phyloP scores from a whole-genome alignment of 1,140 invertebrate genomes.

The Fopius arisanus region DNA sequence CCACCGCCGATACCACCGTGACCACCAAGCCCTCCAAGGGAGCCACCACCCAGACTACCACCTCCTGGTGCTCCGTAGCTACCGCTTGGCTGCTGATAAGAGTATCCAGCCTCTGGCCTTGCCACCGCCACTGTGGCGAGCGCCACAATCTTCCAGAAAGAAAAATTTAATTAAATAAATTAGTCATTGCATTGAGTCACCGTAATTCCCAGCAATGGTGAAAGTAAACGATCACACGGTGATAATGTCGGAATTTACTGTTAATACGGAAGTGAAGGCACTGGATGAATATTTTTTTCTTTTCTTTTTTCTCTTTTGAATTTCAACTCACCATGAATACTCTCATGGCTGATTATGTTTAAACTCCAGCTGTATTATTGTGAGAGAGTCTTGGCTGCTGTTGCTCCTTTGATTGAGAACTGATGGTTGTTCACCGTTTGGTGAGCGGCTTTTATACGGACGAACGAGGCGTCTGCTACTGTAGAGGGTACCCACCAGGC shows the following conservation, averaged over 20 bases:
- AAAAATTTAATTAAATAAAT: conserved; percentile 15
- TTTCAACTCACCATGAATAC: conserved; percentile 63
- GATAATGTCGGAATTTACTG: conserved; percentile 1
- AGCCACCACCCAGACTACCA: conserved; percentile 41
- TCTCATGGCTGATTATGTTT: conserved; percentile 55
- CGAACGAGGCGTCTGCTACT: conserved; percentile 24
- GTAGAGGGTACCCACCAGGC: background rate
- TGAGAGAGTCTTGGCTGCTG: conserved; percentile 42
- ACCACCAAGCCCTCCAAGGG: conserved; percentile 43
- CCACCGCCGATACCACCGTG: conserved; percentile 52
- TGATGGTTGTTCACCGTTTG: conserved; percentile 62
- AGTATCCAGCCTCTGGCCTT: conserved; percentile 66
- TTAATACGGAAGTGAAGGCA: background rate
- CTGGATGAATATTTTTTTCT: background rate
- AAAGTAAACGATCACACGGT: conserved; percentile 24
- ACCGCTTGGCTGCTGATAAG: conserved; percentile 61
- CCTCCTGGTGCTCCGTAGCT: conserved; percentile 60
- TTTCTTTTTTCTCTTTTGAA: background rate
- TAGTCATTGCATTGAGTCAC: background rate
- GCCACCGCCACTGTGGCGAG: conserved; percentile 64
- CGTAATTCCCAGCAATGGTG: background rate
- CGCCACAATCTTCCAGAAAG: conserved; percentile 62
- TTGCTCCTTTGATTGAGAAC: conserved; percentile 64
- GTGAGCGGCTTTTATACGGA: conserved; percentile 61
- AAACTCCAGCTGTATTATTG: conserved; percentile 1